Evolutionary conservation across 2,797 vertebrate species (phyloP), one percentile per base, ranked within the genome.

Genomic region (Dromococcyx pavoninus): DNA sequence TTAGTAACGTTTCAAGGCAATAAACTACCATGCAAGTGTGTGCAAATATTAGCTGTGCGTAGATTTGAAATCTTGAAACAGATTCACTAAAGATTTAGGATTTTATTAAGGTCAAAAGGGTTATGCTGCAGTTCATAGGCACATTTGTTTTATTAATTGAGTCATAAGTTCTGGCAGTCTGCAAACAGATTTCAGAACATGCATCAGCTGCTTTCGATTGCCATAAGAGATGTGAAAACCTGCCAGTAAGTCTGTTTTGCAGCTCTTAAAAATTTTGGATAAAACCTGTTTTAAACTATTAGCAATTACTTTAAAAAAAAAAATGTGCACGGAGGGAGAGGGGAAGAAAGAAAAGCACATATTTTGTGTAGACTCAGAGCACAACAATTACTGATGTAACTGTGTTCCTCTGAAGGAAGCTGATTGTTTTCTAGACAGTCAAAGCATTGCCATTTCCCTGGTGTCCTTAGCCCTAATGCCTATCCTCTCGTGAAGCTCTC

Each of bases 141-240:
- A 95, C 54, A 70, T 97, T 98, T 97, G 94, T 97, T 97, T 97
- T 97, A 97, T 97, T 98, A 97, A 98, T 97, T 97, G 97, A 97
- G 96, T 97, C 95, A 86, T 96, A 97, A 95, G 95, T 95, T 96
- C 95, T 96, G 95, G 95, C 95, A 95, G 74, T 76, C 94, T 96
- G 89, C 96, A 95, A 95, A 88, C 19, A 96, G 53, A 56, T 97
- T 95, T 90, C 80, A 91, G 97, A 98, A 96, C 91, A 94, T 72
- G 89, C 92, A 98, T 98, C 98, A 98, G 97, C 97, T 98, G 97
- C 97, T 98, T 97, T 97, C 14, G 53, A 97, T 97, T 97, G 97
- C 96, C 96, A 86, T 58, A 89, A 94, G 79, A 96, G 92, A 98
- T 93, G 93, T 96, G 95, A 97, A 97, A 98, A 97, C 60, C 81